Percentiles rank a stretch among this genome's conserved stretches.
phyloP scores from a whole-genome alignment of 2,888 invertebrate genomes.

The Drosophila kambysellisi region DNA sequence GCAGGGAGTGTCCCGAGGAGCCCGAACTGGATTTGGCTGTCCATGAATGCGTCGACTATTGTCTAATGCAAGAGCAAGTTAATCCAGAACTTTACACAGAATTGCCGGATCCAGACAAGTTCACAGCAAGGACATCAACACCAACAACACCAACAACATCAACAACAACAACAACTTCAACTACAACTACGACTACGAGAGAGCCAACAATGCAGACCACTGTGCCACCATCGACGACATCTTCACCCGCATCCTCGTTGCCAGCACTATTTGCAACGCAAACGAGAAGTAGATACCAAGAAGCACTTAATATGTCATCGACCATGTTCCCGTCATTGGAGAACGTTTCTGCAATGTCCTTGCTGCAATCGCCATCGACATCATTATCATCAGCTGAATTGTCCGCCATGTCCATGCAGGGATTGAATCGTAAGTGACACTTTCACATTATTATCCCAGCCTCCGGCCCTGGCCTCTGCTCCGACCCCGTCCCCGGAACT shows the following conservation, averaged over 20 bases:
- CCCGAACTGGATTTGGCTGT: slow-evolving; percentile 90
- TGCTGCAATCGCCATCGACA: slow-evolving; percentile 41
- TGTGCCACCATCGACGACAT: slow-evolving; percentile 64
- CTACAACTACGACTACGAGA: slow-evolving; percentile 13
- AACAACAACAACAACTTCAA: slow-evolving; percentile 37
- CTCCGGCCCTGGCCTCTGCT: not conserved
- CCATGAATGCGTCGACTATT: slow-evolving; percentile 91
- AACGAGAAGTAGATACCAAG: slow-evolving; percentile 81
- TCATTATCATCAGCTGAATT: slow-evolving; percentile 70
- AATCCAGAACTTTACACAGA: slow-evolving; percentile 78
- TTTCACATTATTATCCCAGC: slow-evolving; percentile 53
- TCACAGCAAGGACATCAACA: slow-evolving; percentile 64
- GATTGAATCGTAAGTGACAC: slow-evolving; percentile 83
- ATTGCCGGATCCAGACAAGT: slow-evolving; percentile 63
- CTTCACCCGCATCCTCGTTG: slow-evolving; percentile 73
- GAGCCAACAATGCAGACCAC: slow-evolving; percentile 36
- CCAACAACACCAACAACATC: slow-evolving; percentile 37
- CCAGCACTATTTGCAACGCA: slow-evolving; percentile 74
- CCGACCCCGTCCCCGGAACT: not conserved
- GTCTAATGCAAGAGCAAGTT: slow-evolving; percentile 86
- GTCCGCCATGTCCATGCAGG: slow-evolving; percentile 82
- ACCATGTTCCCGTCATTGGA: slow-evolving; percentile 83
- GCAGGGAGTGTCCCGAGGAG: slow-evolving; percentile 91
- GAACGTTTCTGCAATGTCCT: slow-evolving; percentile 62
- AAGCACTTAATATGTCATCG: slow-evolving; percentile 84